Base-by-base conservation (phyloP, 2,888 invertebrate genomes). In the Deilephila elpenor region DNA sequence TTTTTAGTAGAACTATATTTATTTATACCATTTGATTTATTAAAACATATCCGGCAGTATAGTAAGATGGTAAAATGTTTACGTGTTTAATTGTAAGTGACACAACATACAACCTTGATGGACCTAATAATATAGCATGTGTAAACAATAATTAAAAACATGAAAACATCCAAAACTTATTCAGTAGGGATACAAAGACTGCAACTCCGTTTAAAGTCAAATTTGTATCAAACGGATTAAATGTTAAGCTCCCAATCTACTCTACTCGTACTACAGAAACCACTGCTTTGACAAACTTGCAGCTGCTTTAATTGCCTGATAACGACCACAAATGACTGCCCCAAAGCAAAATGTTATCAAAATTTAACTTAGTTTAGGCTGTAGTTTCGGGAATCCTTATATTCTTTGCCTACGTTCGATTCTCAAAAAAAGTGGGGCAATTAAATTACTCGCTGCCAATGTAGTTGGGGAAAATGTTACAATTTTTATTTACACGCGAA, bases 281-380 rank as follows among this genome's bases (percentile, higher is more conserved):
- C 64, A 37, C 67, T 59, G 59, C 32, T 73, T 60, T 44, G 70
- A 62, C 71, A 73, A 73, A 71, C 51, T 71, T 70, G 25, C 32
- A 70, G 71, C 70, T 71, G 53, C 61, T 62, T 56, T 70, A 62
- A 71, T 73, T 60, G 56, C 44, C 70, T 53, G 73, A 71, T 73
- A 73, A 62, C 73, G 73, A 62, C 56, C 62, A 73, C 62, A 73
- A 73, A 71, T 71, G 53, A 61, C 56, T 59, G 62, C 71, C 70
- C 71, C 56, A 59, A 73, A 73, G 71, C 34, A 53, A 71, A 67
- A 44, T 34, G 56, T 59, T 37, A 20, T 14, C 44, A 44, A 14
- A 14, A 44, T 44, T 51, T 20, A 25, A 67, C 20, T 51, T 67
- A 51, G 51, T 67, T 25, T 20, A 34, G 29, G 7, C 20, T 20